Conservation (phyloP, 2,113 vertebrate species). For the Girardinichthys multiradiatus region DNA sequence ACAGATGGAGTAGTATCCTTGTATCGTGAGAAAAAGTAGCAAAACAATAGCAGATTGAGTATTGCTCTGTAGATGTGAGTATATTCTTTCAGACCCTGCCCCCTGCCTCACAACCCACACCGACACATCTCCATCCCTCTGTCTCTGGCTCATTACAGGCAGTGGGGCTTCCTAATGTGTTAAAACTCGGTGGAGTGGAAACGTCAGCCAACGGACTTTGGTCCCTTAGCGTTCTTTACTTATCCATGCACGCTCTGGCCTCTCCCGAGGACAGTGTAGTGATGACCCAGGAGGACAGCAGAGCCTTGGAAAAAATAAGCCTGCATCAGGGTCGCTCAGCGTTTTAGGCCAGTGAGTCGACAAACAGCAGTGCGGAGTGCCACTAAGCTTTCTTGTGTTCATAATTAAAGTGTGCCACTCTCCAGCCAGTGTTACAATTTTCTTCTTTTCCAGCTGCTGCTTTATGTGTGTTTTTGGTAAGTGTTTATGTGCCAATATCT, state of each 20-base stretch:
- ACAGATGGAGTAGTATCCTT: no score
- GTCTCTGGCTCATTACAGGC: slow-evolving; percentile 72
- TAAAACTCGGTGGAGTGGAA: slow-evolving; percentile 76
- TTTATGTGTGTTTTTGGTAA: slow-evolving; percentile 7
- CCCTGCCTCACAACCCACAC: slow-evolving; percentile 6
- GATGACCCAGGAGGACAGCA: slow-evolving; percentile 62
- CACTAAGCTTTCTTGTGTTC: slow-evolving; percentile 20
- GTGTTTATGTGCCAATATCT: slow-evolving; percentile 11
- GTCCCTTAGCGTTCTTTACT: slow-evolving; percentile 76
- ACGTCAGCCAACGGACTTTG: slow-evolving; percentile 75
- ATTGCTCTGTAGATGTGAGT: slow-evolving; percentile 43
- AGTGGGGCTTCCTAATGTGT: slow-evolving; percentile 78
- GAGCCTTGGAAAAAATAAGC: slow-evolving; percentile 55
- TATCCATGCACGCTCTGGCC: slow-evolving; percentile 76
- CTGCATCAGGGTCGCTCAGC: slow-evolving; percentile 55
- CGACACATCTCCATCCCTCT: slow-evolving; percentile 40
- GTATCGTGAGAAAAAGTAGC: slow-evolving; percentile 26
- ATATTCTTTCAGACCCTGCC: slow-evolving; percentile 33
- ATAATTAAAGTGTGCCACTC: slow-evolving; percentile 25
- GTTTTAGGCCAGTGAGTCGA: slow-evolving; percentile 56
- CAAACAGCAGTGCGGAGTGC: slow-evolving; percentile 21
- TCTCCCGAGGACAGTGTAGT: slow-evolving; percentile 71
- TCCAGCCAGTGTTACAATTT: background rate
- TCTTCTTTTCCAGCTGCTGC: background rate
- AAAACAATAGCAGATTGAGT: slow-evolving; percentile 65